Conservation (phyloP, 2,797 vertebrate genomes). For the Lophius americanus region DNA sequence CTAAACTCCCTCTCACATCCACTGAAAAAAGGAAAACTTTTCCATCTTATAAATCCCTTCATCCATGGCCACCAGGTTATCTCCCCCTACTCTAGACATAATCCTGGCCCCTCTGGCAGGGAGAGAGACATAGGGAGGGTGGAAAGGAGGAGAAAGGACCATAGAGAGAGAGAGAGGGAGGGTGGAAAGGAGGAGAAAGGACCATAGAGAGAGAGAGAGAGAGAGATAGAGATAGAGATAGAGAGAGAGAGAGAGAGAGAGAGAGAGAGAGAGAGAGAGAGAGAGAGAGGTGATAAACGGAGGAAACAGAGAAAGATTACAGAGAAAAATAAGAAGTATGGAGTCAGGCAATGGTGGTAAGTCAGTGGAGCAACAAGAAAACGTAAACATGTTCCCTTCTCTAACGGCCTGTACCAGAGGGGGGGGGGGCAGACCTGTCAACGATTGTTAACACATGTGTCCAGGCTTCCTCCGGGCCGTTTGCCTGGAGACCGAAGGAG, state of each 20-base stretch:
- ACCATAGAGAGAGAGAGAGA: conserved; percentile 30
- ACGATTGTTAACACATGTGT: conserved; percentile 78
- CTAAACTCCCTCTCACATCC: conserved; percentile 39
- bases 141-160: conserved; percentile 20
- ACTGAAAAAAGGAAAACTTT: conserved; percentile 37
- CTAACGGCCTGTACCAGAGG: conserved; percentile 48
- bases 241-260: background rate
- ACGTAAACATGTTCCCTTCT: conserved; percentile 63
- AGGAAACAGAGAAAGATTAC: conserved; percentile 28
- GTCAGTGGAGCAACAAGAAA: conserved; percentile 58
- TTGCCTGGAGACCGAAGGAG: conserved; percentile 71
- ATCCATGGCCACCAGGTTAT: conserved; percentile 66
- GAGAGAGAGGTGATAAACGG: conserved; percentile 4
- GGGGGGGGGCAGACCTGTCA: conserved; percentile 63
- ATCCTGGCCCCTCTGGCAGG: conserved; percentile 53
- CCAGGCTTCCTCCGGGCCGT: conserved; percentile 74
- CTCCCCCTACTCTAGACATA: conserved; percentile 57
- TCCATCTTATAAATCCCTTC: conserved; percentile 65
- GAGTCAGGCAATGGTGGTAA: conserved; percentile 48
- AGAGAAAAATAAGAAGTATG: conserved; percentile 30
- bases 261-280: conserved; percentile 3
- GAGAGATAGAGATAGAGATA: conserved; percentile 10
- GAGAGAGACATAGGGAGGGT: conserved; percentile 21
- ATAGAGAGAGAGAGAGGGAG: conserved; percentile 31
- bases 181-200: conserved; percentile 16